Conservation (phyloP, 2,888 invertebrate species). For the Schrankia costaestrigalis region DNA sequence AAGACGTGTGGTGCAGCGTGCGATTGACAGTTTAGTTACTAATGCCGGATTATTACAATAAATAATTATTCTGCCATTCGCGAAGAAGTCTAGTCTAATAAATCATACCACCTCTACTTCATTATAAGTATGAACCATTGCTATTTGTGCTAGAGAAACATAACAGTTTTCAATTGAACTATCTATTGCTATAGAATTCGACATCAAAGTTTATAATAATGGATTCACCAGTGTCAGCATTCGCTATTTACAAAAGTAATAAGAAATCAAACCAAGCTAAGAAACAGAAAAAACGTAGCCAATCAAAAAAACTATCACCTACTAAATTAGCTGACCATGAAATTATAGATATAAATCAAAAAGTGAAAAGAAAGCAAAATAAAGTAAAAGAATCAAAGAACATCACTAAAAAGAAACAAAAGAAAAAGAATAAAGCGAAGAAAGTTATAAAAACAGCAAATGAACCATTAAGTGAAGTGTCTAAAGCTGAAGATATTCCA, state of each 20-base stretch:
- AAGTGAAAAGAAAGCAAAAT: conserved; percentile 52
- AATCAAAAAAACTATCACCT: conserved; percentile 14
- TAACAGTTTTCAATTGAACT: too few species aligned
- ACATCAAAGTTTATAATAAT: conserved; percentile 39
- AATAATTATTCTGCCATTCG: too few species aligned
- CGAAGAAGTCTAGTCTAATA: too few species aligned
- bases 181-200: too few species aligned
- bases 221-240: conserved; percentile 67
- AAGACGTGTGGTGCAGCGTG: too few species aligned
- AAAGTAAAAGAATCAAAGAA: conserved; percentile 48
- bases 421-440: conserved; percentile 53
- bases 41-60: too few species aligned
- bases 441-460: too few species aligned
- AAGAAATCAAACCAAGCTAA: conserved; percentile 44
- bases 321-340: conserved; percentile 35
- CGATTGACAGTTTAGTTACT: too few species aligned
- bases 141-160: too few species aligned
- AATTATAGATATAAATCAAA: conserved; percentile 41
- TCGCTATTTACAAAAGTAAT: conserved; percentile 59
- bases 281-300: conserved; percentile 42
- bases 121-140: too few species aligned
- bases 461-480: background rate
- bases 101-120: too few species aligned
- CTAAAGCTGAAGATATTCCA: conserved; percentile 42
- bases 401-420: conserved; percentile 49